Percentiles rank a stretch among this genome's conserved stretches.
These are phyloP conservation scores for Euura lappo DNA, from an alignment of 1,140 invertebrate species.

Conservation along the genomic window DNA sequence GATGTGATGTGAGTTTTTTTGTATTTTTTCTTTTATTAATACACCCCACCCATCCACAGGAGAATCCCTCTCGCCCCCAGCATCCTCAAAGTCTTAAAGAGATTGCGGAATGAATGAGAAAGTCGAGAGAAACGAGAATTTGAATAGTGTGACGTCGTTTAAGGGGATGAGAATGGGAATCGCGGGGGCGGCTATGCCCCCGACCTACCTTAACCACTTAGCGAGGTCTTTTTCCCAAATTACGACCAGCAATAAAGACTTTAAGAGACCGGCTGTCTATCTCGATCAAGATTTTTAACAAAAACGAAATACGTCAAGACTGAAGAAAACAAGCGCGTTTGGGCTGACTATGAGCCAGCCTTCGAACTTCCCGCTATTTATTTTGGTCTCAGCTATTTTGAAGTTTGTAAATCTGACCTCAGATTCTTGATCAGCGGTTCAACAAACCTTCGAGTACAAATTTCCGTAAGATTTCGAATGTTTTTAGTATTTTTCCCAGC, in stretches of 20 bases:
- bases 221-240: constrained; percentile 29
- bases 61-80: constrained; percentile 10
- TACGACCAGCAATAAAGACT: constrained; percentile 16
- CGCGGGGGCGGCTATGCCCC: constrained; percentile 3
- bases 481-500: too few species aligned
- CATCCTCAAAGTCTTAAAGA: constrained; percentile 37
- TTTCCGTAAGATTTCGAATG: too few species aligned
- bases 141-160: constrained; percentile 25
- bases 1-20: constrained; percentile 37
- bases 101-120: constrained; percentile 31
- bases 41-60: constrained; percentile 29
- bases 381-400: too few species aligned
- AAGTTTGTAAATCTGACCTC: too few species aligned
- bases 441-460: too few species aligned
- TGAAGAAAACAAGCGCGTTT: too few species aligned
- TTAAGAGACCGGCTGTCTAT: constrained; percentile 1
- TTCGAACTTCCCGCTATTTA: too few species aligned
- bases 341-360: too few species aligned
- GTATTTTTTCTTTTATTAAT: constrained; percentile 32
- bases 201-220: constrained; percentile 43
- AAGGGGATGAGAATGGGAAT: constrained; percentile 19
- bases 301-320: too few species aligned
- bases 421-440: too few species aligned
- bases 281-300: too few species aligned
- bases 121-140: constrained; percentile 17